Evolutionary conservation across 2,888 invertebrate species (phyloP).

Genomic region (Macaria notata): DNA sequence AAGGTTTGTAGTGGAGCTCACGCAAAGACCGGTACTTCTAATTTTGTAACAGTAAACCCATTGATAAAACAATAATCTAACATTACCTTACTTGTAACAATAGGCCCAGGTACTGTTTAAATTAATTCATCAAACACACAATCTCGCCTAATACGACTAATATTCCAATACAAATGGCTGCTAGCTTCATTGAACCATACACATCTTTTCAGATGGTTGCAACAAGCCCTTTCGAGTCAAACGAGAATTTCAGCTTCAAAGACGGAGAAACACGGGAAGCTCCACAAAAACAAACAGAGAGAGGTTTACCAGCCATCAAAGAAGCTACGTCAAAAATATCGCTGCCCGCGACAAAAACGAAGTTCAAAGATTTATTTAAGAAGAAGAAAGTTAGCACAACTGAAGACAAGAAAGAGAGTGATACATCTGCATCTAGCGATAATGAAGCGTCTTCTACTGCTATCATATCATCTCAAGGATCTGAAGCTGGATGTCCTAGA

Average conservation of each 20-base stretch:
- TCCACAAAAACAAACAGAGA: background rate
- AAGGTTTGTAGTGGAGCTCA: too few species aligned
- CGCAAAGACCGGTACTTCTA: too few species aligned
- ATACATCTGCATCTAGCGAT: background rate
- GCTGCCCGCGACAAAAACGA: background rate
- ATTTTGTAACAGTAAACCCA: too few species aligned
- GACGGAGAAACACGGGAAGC: background rate
- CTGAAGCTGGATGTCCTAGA: conserved; percentile 39
- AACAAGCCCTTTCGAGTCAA: conserved; percentile 5
- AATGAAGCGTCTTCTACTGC: too few species aligned
- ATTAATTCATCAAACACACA: too few species aligned
- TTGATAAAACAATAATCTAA: too few species aligned
- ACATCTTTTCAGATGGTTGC: conserved; percentile 17
- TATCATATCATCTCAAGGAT: too few species aligned
- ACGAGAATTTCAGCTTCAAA: conserved; percentile 20
- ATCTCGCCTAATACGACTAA: too few species aligned
- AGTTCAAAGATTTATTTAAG: background rate
- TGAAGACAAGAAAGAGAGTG: background rate
- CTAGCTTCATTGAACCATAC: too few species aligned
- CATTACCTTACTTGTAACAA: too few species aligned
- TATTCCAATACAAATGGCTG: too few species aligned
- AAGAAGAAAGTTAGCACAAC: background rate
- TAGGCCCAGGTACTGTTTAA: too few species aligned
- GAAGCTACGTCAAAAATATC: background rate
- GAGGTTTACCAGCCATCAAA: background rate